Percentiles rank a stretch among this genome's conserved stretches.
phyloP scores from a whole-genome alignment of 1,140 invertebrate species.

The Phthorimaea operculella region DNA sequence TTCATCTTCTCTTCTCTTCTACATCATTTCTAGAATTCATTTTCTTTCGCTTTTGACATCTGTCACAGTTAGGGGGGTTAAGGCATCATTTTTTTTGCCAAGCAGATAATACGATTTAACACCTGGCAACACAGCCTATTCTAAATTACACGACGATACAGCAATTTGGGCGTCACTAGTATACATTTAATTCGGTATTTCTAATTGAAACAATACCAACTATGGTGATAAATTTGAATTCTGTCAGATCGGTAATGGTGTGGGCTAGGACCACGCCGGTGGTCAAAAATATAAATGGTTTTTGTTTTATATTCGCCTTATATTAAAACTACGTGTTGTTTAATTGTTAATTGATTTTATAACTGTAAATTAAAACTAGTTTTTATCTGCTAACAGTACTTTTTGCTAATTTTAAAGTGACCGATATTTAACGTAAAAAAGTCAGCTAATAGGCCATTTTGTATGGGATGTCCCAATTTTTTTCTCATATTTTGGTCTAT shows the following conservation, averaged over 20 bases:
- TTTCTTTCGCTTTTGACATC: too few species aligned
- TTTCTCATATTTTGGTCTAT: too few species aligned
- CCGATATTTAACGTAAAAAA: too few species aligned
- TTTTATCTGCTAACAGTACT: background rate
- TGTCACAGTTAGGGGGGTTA: too few species aligned
- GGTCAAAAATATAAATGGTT: conserved; percentile 42
- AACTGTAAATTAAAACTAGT: background rate
- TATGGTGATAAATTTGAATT: conserved; percentile 44
- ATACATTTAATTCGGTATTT: conserved; percentile 53
- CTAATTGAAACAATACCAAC: conserved; percentile 61
- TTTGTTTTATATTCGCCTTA: conserved; percentile 28
- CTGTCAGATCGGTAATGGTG: conserved; percentile 42
- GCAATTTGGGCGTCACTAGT: conserved; percentile 52
- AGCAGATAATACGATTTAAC: too few species aligned
- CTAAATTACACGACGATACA: conserved; percentile 35
- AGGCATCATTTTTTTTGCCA: too few species aligned
- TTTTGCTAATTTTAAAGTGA: too few species aligned
- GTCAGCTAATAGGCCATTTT: too few species aligned
- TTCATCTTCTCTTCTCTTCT: too few species aligned
- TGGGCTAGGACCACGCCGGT: conserved; percentile 37
- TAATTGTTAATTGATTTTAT: background rate
- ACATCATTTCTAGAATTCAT: too few species aligned
- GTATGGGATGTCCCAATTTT: too few species aligned
- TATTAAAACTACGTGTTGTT: background rate
- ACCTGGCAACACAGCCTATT: conserved; percentile 7